Evolutionary conservation across 1,140 invertebrate genomes (phyloP), one percentile per base, ranked within the genome.

Genomic region (Lordiphosa collinella): DNA sequence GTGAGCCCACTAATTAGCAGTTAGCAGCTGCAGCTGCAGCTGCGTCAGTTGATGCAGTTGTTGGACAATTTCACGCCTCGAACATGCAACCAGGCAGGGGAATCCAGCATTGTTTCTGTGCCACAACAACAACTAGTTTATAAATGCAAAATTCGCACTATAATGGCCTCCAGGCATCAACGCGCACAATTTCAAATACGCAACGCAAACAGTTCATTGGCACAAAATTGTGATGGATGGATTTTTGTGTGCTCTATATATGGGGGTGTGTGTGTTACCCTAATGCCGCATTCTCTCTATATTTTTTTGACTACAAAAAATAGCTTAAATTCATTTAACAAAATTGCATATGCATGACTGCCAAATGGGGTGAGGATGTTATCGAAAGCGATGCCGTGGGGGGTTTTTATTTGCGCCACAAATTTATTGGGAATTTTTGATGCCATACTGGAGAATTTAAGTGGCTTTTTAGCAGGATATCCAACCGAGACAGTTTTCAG

Each of bases 131-230:
- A 84, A 71, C 56, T 58, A 64, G 76, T 76, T 71, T 84, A 84
- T 82, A 84, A 84, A 82, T 82, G 76, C 76, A 72, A 82, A 82
- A 84, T 82, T 82, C 78, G 64, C 76, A 61, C 78, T 72, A 64
- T 76, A 82, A 82, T 74, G 67, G 56, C 65, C 76, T 58, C 51
- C 40, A 34, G 50, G 65, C 59, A 56, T 49, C 58, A 40, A 67
- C 73, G 53, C 69, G 54, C 53, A 59, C 47, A 59, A 55, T 46
- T 43, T 49, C 52, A 31, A 41, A 43, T 13, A 53, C 47, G 46
- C 22, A 67, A 48, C 22, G 64, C 61, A 50, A 54, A 55, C 62
- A 79, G 54, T 61, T 66, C 56, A 66, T 78, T 75, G 25, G 43
- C 43, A 52, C 49, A 64, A 54, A 70, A 80, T 82, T 84, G 71